Evolutionary conservation across 2,113 vertebrate genomes (phyloP), one percentile per base, ranked within the genome.

Genomic region (Heliornis fulica): DNA sequence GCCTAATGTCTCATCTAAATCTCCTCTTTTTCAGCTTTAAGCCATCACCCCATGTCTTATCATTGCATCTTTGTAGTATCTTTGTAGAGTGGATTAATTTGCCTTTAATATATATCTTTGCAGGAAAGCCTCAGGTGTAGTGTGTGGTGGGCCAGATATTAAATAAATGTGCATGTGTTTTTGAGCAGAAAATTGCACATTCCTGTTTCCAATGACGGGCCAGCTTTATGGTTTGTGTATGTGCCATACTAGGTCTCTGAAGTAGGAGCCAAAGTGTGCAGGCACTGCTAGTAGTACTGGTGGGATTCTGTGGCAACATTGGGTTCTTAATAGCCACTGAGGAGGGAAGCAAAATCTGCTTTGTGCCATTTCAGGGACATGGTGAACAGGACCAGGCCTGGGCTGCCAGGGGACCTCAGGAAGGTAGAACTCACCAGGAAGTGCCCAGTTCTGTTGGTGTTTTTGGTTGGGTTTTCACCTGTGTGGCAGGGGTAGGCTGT

Each of bases 121-220:
- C 34, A 65, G 54, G 54, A 90, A 63, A 54, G 29, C 29, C 41
- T 85, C 45, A 34, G 0, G 68, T 76, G 6, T 0, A 19, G 11
- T 15, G 11, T 15, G 9, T 28, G n/a, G 18, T 40, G 29, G 20
- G 61, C 11, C 46, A 64, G 46, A 31, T 40, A 23, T 2, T 23
- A 10, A 60, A 14, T 18, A 57, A 46, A 51, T 21, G 6, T 0
- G 0, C 3, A 2, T 22, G 22, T 0, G 6, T 2, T 54, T 69
- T 29, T 80, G 41, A 61, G 75, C 48, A 72, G 34, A 29, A 77
- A 18, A 50, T 17, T 50, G 2, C 19, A 3, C 59, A 5, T 54
- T 69, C 29, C 31, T 51, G 20, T 36, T 51, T 18, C 10, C 23
- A 3, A 1, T 54, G 45, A 13, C 17, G 75, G 46, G 8, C 21